Evolutionary conservation across 2,797 vertebrate species (phyloP), one percentile per base, ranked within the genome.

Genomic region (Arrhamphus sclerolepis): DNA sequence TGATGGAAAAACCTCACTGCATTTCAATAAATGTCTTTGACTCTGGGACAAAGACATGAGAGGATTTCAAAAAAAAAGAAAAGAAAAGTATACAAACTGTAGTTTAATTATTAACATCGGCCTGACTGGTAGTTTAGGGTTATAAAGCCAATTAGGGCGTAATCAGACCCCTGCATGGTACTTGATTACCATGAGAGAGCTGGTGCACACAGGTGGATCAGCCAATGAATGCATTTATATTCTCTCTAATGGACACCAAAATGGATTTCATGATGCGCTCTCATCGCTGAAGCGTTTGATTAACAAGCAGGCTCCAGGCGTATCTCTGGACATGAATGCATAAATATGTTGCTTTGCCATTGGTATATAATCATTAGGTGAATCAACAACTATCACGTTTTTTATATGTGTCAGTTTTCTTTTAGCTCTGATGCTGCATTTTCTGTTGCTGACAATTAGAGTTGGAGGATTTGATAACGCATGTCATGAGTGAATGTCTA

Each of bases 61-160:
- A 38, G 13, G 13, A 38, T 38, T 2, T 38, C 2, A 14, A 38
- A 38, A 38, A 13, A 38, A 26, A n/a, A n/a, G 13, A 14, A 38
- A 38, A 38, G 34, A 38, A 26, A n/a, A n/a, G n/a, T n/a, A 1
- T 38, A 13, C 34, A 38, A 4, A 16, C 34, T 34, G 31, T 34
- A 34, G 10, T 38, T 38, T 56, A 68, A 62, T 60, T 66, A 56
- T 77, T 70, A 79, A 38, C 46, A 61, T 52, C 26, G 42, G 62
- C 54, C 56, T 50, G 34, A 54, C 69, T 70, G 59, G 20, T 42
- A 11, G 53, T 56, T 64, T 46, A n/a, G 41, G 61, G 61, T 66
- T 57, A 72, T 24, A 20, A 11, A 1, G 14, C 34, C 11, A 14
- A 38, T 38, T 38, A 38, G 34, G 13, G 13, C 34, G 5, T 13